Evolutionary conservation across 2,888 invertebrate genomes (phyloP).

Genomic region (Dicyrtoma fusca): DNA sequence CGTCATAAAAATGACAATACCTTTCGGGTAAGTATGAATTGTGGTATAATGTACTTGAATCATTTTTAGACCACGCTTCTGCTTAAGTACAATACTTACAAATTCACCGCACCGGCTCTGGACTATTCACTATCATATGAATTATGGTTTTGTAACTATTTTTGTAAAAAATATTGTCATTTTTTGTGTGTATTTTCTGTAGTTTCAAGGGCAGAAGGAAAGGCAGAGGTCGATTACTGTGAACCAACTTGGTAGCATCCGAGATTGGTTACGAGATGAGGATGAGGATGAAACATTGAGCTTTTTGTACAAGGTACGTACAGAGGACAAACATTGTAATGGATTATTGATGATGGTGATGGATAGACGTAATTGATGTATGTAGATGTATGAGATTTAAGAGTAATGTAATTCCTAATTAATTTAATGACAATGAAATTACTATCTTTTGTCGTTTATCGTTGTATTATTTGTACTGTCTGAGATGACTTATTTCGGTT

Average conservation of each 20-base stretch:
- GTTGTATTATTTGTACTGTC: no score
- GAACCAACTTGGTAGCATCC: slow-evolving; percentile 21
- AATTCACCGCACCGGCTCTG: neutral
- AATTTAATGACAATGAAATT: no score
- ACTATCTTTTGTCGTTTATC: no score
- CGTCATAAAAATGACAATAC: slow-evolving; percentile 55
- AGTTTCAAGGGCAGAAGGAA: slow-evolving; percentile 34
- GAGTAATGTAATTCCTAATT: neutral
- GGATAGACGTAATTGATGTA: neutral
- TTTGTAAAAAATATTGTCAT: neutral
- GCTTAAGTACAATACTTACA: neutral
- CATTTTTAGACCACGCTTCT: no score
- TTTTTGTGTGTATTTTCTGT: neutral
- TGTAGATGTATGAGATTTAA: neutral
- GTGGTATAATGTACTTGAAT: neutral
- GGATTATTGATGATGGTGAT: neutral
- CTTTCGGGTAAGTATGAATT: slow-evolving; percentile 49
- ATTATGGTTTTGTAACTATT: neutral
- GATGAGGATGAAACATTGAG: slow-evolving; percentile 17
- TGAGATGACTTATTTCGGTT: no score
- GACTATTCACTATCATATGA: neutral
- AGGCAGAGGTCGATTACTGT: slow-evolving; percentile 8
- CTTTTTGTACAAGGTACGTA: slow-evolving; percentile 21
- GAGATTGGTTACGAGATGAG: slow-evolving; percentile 20
- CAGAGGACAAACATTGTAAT: no score